These are phyloP conservation scores for Sebastes variabilis DNA, from an alignment of 2,797 vertebrate genomes.

Conservation along the genomic window DNA sequence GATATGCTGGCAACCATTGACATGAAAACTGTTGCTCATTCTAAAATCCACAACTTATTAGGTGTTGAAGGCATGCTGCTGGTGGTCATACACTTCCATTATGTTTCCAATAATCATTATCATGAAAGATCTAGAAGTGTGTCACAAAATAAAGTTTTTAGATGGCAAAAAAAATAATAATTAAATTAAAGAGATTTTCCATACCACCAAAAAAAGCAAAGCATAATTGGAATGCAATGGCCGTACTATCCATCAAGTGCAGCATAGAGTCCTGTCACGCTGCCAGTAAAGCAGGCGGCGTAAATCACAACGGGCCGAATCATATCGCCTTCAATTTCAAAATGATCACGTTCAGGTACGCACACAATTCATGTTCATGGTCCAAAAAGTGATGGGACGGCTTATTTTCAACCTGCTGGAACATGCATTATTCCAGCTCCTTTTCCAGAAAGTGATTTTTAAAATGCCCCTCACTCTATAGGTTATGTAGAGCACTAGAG, in stretches of 20 bases:
- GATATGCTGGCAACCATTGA: not conserved
- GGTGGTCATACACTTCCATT: not conserved
- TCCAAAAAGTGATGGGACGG: not conserved
- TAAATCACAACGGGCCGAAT: not conserved
- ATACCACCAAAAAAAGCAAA: not conserved
- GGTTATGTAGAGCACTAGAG: not conserved
- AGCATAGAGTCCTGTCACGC: not conserved
- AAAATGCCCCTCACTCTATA: not conserved
- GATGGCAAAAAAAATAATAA: not conserved
- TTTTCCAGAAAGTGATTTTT: not conserved
- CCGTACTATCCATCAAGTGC: not conserved
- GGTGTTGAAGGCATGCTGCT: not conserved
- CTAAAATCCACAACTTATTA: not conserved
- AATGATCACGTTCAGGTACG: constrained; percentile 11
- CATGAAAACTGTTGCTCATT: not conserved
- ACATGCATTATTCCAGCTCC: constrained; percentile 1
- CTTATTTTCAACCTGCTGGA: not conserved
- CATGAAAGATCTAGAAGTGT: not conserved
- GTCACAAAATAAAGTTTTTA: not conserved
- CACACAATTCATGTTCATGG: constrained; percentile 11
- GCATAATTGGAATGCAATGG: not conserved
- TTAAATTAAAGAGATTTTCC: not conserved
- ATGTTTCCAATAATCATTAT: not conserved
- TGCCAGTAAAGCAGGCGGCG: not conserved
- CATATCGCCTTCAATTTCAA: not conserved